These are phyloP conservation scores for Euclidia mi DNA, from an alignment of 2,888 invertebrate species.

Conservation along the genomic window DNA sequence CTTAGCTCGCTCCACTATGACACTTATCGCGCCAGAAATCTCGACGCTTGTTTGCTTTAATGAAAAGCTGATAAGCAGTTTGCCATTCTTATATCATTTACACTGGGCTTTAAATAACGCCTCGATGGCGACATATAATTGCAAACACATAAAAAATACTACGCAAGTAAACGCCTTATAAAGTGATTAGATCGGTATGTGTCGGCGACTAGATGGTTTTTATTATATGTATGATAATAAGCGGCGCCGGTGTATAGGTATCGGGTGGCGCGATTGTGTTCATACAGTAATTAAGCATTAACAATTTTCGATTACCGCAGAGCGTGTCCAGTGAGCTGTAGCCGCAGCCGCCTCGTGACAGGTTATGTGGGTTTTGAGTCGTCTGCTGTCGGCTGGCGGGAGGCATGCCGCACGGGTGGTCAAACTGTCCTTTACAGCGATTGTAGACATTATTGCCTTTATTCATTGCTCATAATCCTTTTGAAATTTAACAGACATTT, in stretches of 20 bases:
- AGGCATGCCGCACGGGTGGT: constrained; percentile 70
- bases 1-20: constrained; percentile 23
- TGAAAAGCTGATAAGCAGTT: constrained; percentile 63
- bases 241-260: constrained; percentile 35
- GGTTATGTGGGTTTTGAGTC: constrained; percentile 76
- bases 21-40: constrained; percentile 54
- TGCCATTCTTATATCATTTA: constrained; percentile 62
- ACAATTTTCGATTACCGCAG: constrained; percentile 81
- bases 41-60: constrained; percentile 58
- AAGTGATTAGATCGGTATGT: constrained; percentile 48
- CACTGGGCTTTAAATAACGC: constrained; percentile 58
- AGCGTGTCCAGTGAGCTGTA: constrained; percentile 70
- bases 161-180: constrained; percentile 37
- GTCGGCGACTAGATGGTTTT: constrained; percentile 45
- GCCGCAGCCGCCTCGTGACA: constrained; percentile 66
- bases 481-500: constrained; percentile 39
- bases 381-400: constrained; percentile 53
- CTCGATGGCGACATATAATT: constrained; percentile 54
- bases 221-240: constrained; percentile 55
- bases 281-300: constrained; percentile 76
- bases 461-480: constrained; percentile 58
- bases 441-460: constrained; percentile 49
- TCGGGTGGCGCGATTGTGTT: constrained; percentile 56
- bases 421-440: constrained; percentile 68
- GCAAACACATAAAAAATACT: constrained; percentile 32